Base-by-base conservation (phyloP, 2,797 vertebrate species). In the Melanogrammus aeglefinus region DNA sequence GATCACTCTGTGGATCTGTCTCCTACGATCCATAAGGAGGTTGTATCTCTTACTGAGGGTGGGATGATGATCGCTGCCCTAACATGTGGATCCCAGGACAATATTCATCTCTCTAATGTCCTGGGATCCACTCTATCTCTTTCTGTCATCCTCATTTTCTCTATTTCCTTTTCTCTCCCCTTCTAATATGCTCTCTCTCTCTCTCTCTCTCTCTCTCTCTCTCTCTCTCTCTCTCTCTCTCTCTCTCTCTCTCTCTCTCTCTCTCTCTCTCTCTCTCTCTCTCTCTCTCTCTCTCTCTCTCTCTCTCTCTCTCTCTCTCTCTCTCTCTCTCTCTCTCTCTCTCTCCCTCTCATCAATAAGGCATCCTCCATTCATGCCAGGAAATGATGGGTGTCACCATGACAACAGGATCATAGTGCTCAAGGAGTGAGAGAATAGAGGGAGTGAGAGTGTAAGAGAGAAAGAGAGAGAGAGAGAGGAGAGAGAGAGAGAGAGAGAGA, bases 321-420 rank as follows among this genome's bases (percentile, higher is more conserved):
- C 80, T 89, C 81, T 84, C 78, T 84, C 81, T 47, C 84, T 84
- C 84, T 78, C 80, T 39, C 74, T 84, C 79, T 86, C 85, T 91
- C 82, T 86, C 80, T n/a, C 89, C 86, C 78, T 91, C 92, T 93
- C 93, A 92, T 94, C 93, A 94, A 94, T 94, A 92, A 92, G 89
- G 90, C 91, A 94, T 94, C 91, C 90, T 91, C 92, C 93, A 93
- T 94, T 94, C 92, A 94, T 92, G 92, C 90, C 89, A 91, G 92
- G 92, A 92, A 94, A 93, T 94, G 93, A 95, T 93, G 92, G 91
- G 91, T 83, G 91, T 95, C 93, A 90, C 94, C 94, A 95, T 95
- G 94, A 94, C 94, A 94, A 95, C 94, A 91, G 91, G 92, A 92
- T 94, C 92, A 92, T 85, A 87, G 92, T 84, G 90, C 88, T 91